Base-by-base conservation (phyloP, 2,888 invertebrate genomes). In the Tetanocera ferruginea region DNA sequence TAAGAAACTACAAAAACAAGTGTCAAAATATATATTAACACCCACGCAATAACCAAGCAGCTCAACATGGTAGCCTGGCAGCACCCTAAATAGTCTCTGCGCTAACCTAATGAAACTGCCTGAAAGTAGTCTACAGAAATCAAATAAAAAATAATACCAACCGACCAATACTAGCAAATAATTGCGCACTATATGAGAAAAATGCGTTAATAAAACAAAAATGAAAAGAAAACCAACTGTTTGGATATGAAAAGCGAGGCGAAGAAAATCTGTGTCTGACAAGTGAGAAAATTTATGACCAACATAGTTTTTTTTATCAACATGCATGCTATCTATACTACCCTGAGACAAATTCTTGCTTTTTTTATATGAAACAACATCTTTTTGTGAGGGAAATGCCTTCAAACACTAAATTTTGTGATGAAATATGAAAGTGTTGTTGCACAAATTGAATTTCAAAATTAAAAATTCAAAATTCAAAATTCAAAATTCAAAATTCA, bases 261-360 rank as follows among this genome's bases (percentile, higher is more conserved):
- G 57, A 28, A 43, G 19, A 34, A 60, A 62, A 62, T 74, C 49
- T 62, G 62, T 62, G 25, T 28, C 43, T 49, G 49, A 37, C 62
- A 74, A 74, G 51, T 74, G 62, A 14, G 55, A n/a, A 51, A 74
- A 74, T 74, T 74, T 74, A 74, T 74, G 73, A 43, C 28, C 73
- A 70, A 49, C 51, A 25, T 14, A 17, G 28, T 14, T 60, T 60
- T 60, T 5, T 60, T 9, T 60, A 19, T 64, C 1, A 14, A 3
- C 31, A 11, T 11, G 11, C n/a, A n/a, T n/a, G n/a, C n/a, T n/a
- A n/a, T n/a, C n/a, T n/a, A n/a, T n/a, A n/a, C n/a, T n/a, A n/a
- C n/a, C n/a, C n/a, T n/a, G n/a, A n/a, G n/a, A 37, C 37, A 8
- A 37, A 5, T 37, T 37, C 37, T 37, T 37, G n/a, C n/a, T 6